Evolutionary conservation across 2,888 invertebrate genomes (phyloP), one percentile per base, ranked within the genome.

Genomic region (Priapulus caudatus): DNA sequence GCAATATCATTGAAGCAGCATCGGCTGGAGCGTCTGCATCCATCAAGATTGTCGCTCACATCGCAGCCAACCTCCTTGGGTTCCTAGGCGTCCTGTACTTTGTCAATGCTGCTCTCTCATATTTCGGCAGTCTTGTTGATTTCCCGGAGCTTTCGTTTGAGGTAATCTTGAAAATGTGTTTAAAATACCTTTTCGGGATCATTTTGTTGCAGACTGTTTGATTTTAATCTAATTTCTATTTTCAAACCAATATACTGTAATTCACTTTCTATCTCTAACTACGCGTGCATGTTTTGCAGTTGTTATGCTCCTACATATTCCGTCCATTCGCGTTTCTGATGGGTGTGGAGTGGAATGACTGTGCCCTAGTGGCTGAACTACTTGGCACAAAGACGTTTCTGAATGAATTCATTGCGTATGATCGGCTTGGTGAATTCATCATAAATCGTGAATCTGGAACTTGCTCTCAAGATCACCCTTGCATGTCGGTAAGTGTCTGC

Each of bases 31-130:
- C 91, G 0, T 76, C 80, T 5, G 79, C 81, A 62, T 90, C 86
- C 1, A 81, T 89, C 2, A 75, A 81, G 0, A 76, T 97, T 2
- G 80, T 93, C 5, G 75, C 86, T 4, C 88, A 88, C 59, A 90
- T 97, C 56, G 79, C 86, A 3, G 89, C 92, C 4, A 93, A 92
- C 64, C 77, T 97, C 15, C 82, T 97, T 1, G 91, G 92, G 0
- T 92, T 93, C 65, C 80, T 95, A 1, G 81, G 93, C 0, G 81
- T 90, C 56, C 77, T 97, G 2, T 81, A 86, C 1, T 88, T 95
- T 65, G 60, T 89, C 0, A 89, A 95, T 71, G 81, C 81, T 0
- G 64, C 86, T 0, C 73, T 93, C 4, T 78, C 77, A 2, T 97
- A 90, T 84, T 73, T 85, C 51, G 91, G 90, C 0, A 74, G 72